These are phyloP conservation scores for Typhlichthys eigenmanni DNA, from an alignment of 2,797 vertebrate genomes.

Conservation along the genomic window DNA sequence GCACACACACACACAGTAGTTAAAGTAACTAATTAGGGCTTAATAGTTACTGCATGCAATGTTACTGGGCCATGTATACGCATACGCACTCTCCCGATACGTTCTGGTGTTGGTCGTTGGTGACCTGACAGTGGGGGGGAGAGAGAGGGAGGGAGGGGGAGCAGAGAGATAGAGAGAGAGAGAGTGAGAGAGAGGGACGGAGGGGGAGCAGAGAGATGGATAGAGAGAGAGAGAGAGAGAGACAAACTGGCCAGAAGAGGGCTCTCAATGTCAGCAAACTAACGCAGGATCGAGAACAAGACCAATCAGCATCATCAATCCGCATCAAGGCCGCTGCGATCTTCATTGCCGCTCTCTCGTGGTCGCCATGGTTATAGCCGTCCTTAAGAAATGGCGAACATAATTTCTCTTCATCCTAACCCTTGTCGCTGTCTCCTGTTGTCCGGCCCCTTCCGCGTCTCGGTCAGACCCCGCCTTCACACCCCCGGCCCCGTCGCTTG, in stretches of 20 bases:
- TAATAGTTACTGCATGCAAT: too few relatives aligned
- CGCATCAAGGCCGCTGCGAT: background rate
- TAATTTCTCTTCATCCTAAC: background rate
- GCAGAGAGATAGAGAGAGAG: too few relatives aligned
- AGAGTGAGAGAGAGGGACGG: too few relatives aligned
- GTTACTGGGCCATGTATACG: too few relatives aligned
- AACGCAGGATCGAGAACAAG: constrained; percentile 9
- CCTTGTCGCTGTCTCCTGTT: constrained; percentile 21
- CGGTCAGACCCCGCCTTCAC: too few relatives aligned
- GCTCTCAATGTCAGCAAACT: constrained; percentile 77
- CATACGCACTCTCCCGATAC: too few relatives aligned
- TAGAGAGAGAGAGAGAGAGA: background rate
- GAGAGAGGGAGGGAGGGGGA: constrained; percentile 9
- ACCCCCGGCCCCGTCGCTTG: constrained; percentile 52
- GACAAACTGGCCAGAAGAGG: constrained; percentile 73
- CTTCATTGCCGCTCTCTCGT: background rate
- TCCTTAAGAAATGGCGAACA: too few relatives aligned
- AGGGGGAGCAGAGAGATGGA: background rate
- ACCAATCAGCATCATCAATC: constrained; percentile 11
- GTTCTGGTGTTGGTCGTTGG: constrained; percentile 53
- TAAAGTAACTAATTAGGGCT: too few relatives aligned
- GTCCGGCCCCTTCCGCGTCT: too few relatives aligned
- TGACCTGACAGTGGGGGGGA: constrained; percentile 35
- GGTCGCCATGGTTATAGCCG: too few relatives aligned
- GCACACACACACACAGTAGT: too few relatives aligned